Percentiles rank a stretch among this genome's conserved stretches.
Conservation (phyloP, 2,113 vertebrate species). For the Gyps fulvus region DNA sequence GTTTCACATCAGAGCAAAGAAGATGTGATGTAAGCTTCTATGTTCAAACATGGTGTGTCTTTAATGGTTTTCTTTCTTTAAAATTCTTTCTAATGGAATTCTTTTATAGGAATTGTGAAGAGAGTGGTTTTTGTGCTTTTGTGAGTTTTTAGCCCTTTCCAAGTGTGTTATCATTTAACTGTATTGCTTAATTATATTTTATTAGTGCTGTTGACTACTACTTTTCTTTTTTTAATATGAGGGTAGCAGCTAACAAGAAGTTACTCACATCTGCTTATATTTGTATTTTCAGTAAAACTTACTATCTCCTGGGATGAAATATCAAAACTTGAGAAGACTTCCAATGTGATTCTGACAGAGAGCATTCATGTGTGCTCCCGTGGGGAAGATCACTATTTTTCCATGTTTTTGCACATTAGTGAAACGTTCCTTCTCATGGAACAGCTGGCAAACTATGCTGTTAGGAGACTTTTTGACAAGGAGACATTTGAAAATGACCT, state of each 20-base stretch:
- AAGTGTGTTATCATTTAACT: background rate
- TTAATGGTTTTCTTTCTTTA: background rate
- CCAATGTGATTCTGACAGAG: conserved; percentile 91
- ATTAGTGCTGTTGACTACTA: background rate
- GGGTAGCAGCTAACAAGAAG: background rate
- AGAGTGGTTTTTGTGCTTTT: background rate
- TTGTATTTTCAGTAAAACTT: conserved; percentile 86
- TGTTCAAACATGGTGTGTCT: background rate
- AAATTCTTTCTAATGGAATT: background rate
- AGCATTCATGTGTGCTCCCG: conserved; percentile 87
- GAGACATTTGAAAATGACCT: conserved; percentile 88
- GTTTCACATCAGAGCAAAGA: background rate
- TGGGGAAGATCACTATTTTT: conserved; percentile 94
- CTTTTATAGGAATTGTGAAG: background rate
- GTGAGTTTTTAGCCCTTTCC: background rate
- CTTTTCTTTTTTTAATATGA: background rate
- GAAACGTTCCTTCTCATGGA: conserved; percentile 97
- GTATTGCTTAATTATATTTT: background rate
- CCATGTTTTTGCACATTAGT: conserved; percentile 94
- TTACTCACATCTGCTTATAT: conserved; percentile 18
- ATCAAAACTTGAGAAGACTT: conserved; percentile 90
- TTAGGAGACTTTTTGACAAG: conserved; percentile 95
- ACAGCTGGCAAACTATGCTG: conserved; percentile 89
- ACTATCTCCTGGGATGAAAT: conserved; percentile 94
- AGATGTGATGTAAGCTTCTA: background rate